These are phyloP conservation scores for Melospiza georgiana DNA, from an alignment of 2,113 vertebrate species.

Conservation along the genomic window DNA sequence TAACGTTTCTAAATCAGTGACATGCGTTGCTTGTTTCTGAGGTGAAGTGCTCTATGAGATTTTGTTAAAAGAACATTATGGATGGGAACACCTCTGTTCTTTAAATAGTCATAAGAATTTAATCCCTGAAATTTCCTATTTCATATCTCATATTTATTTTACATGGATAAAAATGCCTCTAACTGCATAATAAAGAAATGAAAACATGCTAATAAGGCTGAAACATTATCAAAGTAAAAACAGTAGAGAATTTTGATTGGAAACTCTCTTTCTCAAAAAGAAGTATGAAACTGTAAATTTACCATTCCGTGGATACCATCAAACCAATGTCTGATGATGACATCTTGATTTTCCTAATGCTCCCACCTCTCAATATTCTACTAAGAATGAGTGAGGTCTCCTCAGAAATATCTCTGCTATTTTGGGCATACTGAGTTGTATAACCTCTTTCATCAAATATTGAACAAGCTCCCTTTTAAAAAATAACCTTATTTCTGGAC, in stretches of 20 bases:
- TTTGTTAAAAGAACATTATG: neutral
- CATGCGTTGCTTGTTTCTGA: neutral
- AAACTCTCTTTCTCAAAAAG: neutral
- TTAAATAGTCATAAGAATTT: neutral
- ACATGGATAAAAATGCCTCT: neutral
- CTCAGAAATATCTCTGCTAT: neutral
- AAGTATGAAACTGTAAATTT: neutral
- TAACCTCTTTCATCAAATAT: neutral
- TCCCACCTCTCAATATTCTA: neutral
- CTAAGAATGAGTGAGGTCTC: no score
- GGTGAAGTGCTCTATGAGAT: neutral
- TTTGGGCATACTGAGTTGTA: fast-evolving
- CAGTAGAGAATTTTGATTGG: neutral
- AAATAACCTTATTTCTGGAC: neutral
- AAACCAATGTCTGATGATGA: neutral
- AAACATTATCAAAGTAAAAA: neutral
- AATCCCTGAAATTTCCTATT: neutral
- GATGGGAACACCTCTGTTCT: neutral
- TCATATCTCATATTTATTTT: neutral
- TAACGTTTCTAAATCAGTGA: neutral
- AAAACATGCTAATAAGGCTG: neutral
- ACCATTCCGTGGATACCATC: neutral
- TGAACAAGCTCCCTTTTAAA: neutral
- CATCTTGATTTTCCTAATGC: neutral
- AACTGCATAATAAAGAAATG: neutral